Conservation (phyloP, 2,888 invertebrate genomes). For the Watsonalla binaria region DNA sequence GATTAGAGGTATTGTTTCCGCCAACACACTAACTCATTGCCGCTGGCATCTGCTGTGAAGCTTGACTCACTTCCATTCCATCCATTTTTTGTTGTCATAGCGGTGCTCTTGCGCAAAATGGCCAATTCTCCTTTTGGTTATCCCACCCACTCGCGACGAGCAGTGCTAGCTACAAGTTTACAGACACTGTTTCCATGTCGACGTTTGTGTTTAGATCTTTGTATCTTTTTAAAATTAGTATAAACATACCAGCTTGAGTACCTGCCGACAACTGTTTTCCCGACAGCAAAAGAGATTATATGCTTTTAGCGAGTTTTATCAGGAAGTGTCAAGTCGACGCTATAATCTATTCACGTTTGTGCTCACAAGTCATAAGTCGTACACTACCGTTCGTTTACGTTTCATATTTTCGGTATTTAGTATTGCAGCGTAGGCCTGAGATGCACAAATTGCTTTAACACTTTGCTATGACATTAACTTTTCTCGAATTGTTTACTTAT, state of each 20-base stretch:
- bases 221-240: neutral
- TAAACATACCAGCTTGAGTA: neutral
- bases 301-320: neutral
- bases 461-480: too few relatives aligned
- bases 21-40: conserved; percentile 63
- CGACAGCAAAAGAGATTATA: neutral
- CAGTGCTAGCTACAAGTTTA: conserved; percentile 15
- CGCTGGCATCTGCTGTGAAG: conserved; percentile 35
- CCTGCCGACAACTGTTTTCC: neutral
- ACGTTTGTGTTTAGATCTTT: neutral
- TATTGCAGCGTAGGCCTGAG: too few relatives aligned
- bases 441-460: too few relatives aligned
- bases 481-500: too few relatives aligned
- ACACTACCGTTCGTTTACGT: neutral
- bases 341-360: neutral
- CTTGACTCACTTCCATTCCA: conserved; percentile 37
- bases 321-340: neutral
- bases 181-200: conserved; percentile 17
- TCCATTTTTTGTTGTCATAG: conserved; percentile 32
- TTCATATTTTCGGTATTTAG: neutral
- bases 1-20: conserved; percentile 68
- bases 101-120: conserved; percentile 31
- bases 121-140: conserved; percentile 31
- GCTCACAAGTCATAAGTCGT: neutral
- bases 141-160: conserved; percentile 32